Evolutionary conservation across 2,113 vertebrate genomes (phyloP), one percentile per base, ranked within the genome.

Genomic region (Platycercus adscitus): DNA sequence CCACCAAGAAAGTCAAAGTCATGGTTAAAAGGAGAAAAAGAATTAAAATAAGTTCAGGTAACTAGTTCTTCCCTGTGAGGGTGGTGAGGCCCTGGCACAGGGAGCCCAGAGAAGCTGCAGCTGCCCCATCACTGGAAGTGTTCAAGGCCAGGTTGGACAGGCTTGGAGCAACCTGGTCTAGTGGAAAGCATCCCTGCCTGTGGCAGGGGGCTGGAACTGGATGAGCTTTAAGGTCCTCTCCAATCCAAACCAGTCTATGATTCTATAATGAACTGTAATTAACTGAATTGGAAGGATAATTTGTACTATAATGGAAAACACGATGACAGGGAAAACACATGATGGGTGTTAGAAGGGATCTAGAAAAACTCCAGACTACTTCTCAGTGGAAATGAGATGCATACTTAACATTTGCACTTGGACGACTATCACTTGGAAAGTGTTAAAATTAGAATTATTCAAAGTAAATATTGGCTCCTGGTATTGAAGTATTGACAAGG

Each of bases 261-360:
- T 55, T 55, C n/a, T 39, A 33, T 24, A 39, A 43, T 14, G 33
- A 35, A 24, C 21, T 35, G 56, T 35, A 52, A 43, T 33, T 46
- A 60, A 60, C 37, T n/a, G 18, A 7, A 39, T 4, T 15, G 24
- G 68, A 4, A 21, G 39, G 33, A 31, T 16, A 21, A 46, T 9
- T n/a, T 58, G 61, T 50, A 20, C 53, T 52, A 5, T 24, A 6
- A 9, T 1, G 5, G 58, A 29, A 64, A 44, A 47, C 4, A 60
- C 0, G 0, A 23, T 10, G 55, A 31, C 6, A 49, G 23, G 33
- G 24, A 71, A 70, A 65, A 66, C 1, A 25, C 13, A 19, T 0
- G 3, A 10, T 4, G 20, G 44, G 60, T 11, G 19, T 10, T 72
- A 29, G 46, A 47, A 65, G 17, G 66, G 41, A 58, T n/a, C 56